Evolutionary conservation across 1,140 invertebrate species (phyloP).

Genomic region (Drosophila nikananu): DNA sequence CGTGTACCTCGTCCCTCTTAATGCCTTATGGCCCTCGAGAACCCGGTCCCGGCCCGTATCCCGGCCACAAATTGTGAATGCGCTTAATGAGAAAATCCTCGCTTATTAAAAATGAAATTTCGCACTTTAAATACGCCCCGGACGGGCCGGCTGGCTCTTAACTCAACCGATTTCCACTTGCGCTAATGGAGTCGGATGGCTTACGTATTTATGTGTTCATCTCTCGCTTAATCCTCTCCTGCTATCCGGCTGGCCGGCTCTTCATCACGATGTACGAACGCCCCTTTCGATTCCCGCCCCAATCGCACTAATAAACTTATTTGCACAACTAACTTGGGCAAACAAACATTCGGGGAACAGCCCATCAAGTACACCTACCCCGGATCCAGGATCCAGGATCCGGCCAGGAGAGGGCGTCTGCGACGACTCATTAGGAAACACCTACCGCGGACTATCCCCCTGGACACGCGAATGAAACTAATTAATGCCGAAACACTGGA

Average conservation of each 20-base stretch:
- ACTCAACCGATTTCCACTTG: conserved; percentile 20
- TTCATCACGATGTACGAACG: conserved; percentile 28
- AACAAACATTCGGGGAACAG: conserved; percentile 67
- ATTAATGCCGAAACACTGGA: conserved; percentile 73
- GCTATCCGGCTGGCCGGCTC: neutral
- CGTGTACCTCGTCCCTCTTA: conserved; percentile 12
- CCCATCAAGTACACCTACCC: conserved; percentile 72
- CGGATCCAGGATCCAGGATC: neutral
- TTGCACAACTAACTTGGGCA: conserved; percentile 69
- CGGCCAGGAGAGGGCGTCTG: conserved; percentile 62
- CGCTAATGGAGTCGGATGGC: conserved; percentile 35
- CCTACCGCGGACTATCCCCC: conserved; percentile 51
- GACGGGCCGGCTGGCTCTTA: conserved; percentile 1
- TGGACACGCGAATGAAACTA: conserved; percentile 74
- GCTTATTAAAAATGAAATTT: conserved; percentile 64
- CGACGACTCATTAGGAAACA: conserved; percentile 77
- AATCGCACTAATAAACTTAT: conserved; percentile 75
- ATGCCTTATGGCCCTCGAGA: conserved; percentile 23
- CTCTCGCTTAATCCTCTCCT: conserved; percentile 14
- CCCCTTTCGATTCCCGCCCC: conserved; percentile 54
- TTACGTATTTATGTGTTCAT: conserved; percentile 33
- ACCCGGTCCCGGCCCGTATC: neutral
- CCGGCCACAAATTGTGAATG: conserved; percentile 33
- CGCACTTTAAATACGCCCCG: conserved; percentile 37
- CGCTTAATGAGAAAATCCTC: conserved; percentile 56